These are phyloP conservation scores for Sternarchorhynchus goeldii DNA, from an alignment of 2,797 vertebrate species.

Conservation along the genomic window DNA sequence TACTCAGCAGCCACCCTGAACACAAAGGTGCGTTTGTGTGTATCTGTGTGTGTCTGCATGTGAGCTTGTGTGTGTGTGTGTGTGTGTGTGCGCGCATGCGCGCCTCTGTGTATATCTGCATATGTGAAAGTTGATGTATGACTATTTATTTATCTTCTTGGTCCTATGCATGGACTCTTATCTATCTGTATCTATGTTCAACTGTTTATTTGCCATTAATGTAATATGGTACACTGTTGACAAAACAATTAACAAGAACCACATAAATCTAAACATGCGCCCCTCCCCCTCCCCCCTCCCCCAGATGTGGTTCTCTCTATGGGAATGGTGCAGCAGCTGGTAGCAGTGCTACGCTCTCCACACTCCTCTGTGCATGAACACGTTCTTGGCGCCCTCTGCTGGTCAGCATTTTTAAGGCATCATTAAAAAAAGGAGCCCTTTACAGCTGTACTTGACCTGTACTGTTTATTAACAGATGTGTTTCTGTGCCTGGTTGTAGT, in stretches of 20 bases:
- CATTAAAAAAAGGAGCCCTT: no score
- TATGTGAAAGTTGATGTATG: not conserved
- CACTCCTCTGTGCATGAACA: constrained; percentile 88
- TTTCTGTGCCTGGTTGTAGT: constrained; percentile 61
- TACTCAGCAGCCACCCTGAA: constrained; percentile 82
- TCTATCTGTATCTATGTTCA: not conserved
- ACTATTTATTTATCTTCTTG: no score
- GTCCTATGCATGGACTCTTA: not conserved
- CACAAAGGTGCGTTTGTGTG: constrained; percentile 78
- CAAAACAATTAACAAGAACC: no score
- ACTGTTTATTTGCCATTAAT: not conserved
- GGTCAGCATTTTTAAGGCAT: constrained; percentile 68
- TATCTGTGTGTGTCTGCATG: no score
- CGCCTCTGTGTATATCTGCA: not conserved
- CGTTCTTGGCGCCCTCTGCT: constrained; percentile 86
- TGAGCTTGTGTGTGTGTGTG: no score
- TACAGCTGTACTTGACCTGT: no score
- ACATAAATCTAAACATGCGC: no score
- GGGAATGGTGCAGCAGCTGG: constrained; percentile 91
- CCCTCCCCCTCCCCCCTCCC: not conserved
- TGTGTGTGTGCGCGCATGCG: not conserved
- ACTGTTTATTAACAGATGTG: no score
- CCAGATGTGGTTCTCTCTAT: constrained; percentile 83
- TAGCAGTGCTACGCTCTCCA: constrained; percentile 81
- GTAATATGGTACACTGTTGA: no score